These are phyloP conservation scores for Steinernema hermaphroditum DNA, from an alignment of 2,888 invertebrate species.

Conservation along the genomic window DNA sequence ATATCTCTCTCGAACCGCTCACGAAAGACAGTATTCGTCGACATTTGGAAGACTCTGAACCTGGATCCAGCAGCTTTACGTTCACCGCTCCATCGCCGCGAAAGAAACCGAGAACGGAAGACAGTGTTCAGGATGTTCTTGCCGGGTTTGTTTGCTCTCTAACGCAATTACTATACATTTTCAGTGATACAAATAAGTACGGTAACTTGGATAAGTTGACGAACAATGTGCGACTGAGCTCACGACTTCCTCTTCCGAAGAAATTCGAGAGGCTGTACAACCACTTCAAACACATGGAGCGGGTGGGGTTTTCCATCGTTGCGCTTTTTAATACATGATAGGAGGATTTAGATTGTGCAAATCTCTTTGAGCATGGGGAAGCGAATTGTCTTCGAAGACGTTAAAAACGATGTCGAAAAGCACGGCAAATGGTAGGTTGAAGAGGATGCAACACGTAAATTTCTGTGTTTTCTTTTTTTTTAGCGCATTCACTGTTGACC, in stretches of 20 bases:
- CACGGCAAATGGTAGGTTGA: not conserved
- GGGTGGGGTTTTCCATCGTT: not conserved
- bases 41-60: not conserved
- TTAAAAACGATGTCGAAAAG: not conserved
- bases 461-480: not conserved
- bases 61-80: no score
- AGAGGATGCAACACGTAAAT: no score
- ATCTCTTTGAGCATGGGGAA: slow-evolving; percentile 17
- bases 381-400: slow-evolving; percentile 2
- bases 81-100: not conserved
- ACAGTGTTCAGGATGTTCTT: not conserved
- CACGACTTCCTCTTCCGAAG: not conserved
- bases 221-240: not conserved
- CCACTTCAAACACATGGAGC: not conserved
- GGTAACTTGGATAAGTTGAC: not conserved
- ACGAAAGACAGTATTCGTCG: not conserved
- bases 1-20: not conserved
- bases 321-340: not conserved
- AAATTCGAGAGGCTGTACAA: slow-evolving; percentile 7
- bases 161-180: not conserved
- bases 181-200: slow-evolving; percentile 15
- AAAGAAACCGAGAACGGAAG: slow-evolving; percentile 9
- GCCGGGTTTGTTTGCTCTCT: not conserved
- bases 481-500: not conserved
- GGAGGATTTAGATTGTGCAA: not conserved